Percentiles rank a stretch among this genome's conserved stretches.
Conservation (phyloP, 2,113 vertebrate genomes). For the Phrynosoma blainvillii region DNA sequence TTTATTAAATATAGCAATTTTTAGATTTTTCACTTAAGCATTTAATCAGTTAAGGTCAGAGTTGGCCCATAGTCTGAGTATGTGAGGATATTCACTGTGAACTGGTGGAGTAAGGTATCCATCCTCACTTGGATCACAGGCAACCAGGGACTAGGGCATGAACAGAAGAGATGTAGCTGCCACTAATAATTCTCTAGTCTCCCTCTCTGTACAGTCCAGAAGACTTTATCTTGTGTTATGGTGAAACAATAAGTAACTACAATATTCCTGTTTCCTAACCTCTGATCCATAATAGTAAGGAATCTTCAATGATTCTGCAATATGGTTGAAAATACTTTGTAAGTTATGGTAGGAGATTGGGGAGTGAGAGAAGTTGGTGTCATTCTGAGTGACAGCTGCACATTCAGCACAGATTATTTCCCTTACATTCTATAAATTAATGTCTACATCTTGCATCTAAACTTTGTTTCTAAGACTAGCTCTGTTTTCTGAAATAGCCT, state of each 20-base stretch:
- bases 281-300: too few relatives aligned
- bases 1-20: not conserved
- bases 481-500: too few relatives aligned
- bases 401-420: not conserved
- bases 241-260: not conserved
- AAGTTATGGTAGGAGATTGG: not conserved
- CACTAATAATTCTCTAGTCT: not conserved
- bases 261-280: too few relatives aligned
- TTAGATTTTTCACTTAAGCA: not conserved
- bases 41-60: not conserved
- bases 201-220: not conserved
- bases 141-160: too few relatives aligned
- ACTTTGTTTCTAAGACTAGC: not conserved
- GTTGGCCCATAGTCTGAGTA: too few relatives aligned
- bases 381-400: not conserved
- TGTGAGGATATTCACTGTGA: too few relatives aligned
- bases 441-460: too few relatives aligned
- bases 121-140: too few relatives aligned
- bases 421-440: not conserved
- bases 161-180: too few relatives aligned
- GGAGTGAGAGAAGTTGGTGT: too few relatives aligned
- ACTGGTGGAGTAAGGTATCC: too few relatives aligned
- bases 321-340: not conserved
- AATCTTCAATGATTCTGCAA: not conserved
- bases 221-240: not conserved